A percentile compares a stretch with the other conserved stretches of the same genome.
These are phyloP conservation scores for Drymodes brunneopygia DNA, from an alignment of 2,113 vertebrate species.

Conservation along the genomic window DNA sequence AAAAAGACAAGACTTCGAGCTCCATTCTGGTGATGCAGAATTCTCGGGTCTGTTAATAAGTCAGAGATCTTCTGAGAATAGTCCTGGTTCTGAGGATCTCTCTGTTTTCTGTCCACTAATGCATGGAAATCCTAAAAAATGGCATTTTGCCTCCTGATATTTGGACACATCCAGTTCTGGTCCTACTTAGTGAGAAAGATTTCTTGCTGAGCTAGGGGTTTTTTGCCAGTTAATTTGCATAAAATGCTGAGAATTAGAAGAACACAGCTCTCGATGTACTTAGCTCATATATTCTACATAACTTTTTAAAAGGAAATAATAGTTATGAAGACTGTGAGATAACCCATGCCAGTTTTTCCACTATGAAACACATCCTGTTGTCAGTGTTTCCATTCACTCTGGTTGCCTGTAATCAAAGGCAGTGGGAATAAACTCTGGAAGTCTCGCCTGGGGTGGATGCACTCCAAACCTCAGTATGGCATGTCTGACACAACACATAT, in stretches of 20 bases:
- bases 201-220: not conserved
- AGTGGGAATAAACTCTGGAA: not conserved
- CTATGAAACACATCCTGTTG: not conserved
- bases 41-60: not conserved
- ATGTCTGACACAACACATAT: not conserved
- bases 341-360: not conserved
- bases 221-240: not conserved
- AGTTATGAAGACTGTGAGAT: not conserved
- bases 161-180: not conserved
- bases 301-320: not conserved
- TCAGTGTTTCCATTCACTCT: constrained; percentile 38
- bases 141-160: not conserved
- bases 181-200: not conserved
- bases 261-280: not conserved
- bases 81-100: not conserved
- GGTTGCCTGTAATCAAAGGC: not conserved
- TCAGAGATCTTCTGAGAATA: not conserved
- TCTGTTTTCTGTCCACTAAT: not conserved
- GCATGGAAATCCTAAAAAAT: not conserved
- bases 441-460: not conserved
- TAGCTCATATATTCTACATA: not conserved
- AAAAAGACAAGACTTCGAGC: not conserved
- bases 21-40: not conserved
- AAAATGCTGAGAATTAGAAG: constrained; percentile 19
- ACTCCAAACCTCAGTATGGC: not conserved